Evolutionary conservation across 2,113 vertebrate species (phyloP).

Genomic region (Alligator mississippiensis): DNA sequence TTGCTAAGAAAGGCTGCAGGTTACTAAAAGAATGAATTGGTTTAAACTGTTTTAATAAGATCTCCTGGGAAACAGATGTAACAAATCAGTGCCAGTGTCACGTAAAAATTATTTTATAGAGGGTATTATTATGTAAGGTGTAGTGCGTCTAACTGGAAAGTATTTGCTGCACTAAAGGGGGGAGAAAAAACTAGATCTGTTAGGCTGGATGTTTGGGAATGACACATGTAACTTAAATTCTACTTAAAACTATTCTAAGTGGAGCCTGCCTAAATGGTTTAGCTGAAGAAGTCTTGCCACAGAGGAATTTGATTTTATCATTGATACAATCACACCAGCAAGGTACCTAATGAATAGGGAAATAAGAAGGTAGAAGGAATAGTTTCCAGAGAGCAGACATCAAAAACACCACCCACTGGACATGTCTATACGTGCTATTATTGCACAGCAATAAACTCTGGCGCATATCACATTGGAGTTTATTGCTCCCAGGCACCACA

Average conservation of each 20-base stretch:
- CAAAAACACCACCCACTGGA: neutral
- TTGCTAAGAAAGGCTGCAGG: slow-evolving; percentile 66
- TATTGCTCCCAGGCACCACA: too few species aligned
- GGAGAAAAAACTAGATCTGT: slow-evolving; percentile 1
- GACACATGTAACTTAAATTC: neutral
- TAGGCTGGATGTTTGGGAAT: slow-evolving; percentile 32
- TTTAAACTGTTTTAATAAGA: slow-evolving; percentile 77
- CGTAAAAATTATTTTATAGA: slow-evolving; percentile 52
- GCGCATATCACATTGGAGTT: too few species aligned
- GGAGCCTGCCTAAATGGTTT: slow-evolving; percentile 14
- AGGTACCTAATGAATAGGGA: neutral
- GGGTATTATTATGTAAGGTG: slow-evolving; percentile 56
- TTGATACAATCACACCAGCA: neutral
- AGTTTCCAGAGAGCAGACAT: neutral
- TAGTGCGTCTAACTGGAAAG: neutral
- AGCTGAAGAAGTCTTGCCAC: neutral
- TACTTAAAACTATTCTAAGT: neutral
- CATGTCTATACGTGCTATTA: too few species aligned
- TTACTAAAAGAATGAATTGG: slow-evolving; percentile 75
- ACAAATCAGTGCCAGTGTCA: slow-evolving; percentile 54
- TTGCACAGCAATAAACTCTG: too few species aligned
- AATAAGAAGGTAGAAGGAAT: neutral
- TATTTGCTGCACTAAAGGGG: slow-evolving; percentile 32
- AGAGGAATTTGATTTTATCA: neutral
- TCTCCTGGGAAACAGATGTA: slow-evolving; percentile 69